Base-by-base conservation (phyloP, 2,797 vertebrate genomes). In the Pelobates cultripes region DNA sequence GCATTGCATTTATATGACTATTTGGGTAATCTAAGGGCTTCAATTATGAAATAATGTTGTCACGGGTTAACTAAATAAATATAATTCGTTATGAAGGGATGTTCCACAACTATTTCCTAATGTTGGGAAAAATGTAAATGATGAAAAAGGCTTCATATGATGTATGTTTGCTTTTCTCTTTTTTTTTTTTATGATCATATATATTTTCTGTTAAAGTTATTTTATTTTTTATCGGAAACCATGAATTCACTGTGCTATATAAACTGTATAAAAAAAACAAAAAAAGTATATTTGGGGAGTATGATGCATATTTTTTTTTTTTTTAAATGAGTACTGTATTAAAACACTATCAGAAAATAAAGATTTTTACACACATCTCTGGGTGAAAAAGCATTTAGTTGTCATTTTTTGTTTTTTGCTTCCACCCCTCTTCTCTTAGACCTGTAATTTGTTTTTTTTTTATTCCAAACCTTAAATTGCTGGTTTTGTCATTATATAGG, bases 261-360 rank as follows among this genome's bases (percentile, higher is more conserved):
- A 15, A 63, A 47, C 43, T 64, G 60, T 64, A 63, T 28, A 28
- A 28, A 28, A 28, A 28, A 9, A 43, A 10, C 41, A 75, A 40
- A 51, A 10, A 6, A 10, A 1, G 15, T 44, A 15, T 44, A 14
- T 43, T 43, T 47, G 60, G 55, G 17, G 13, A 28, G 70, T 10
- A 7, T 53, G 45, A 28, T 3, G 3, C n/a, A 3, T 53, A 55
- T 72, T 72, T 51, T 51, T 51, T 51, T 51, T 51, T 51, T 51
- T 2, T 2, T 51, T 53, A 60, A 28, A 57, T 60, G 53, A 57
- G 51, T 73, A 73, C 71, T 73, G 71, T 73, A 73, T 57, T 73
- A 57, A 73, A 57, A 73, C 71, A 73, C 71, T 73, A 73, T 15
- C 13, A 60, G 51, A 57, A 73, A 73, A 73, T 70, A 70, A 70